A percentile compares a stretch with the other conserved stretches of the same genome.
Conservation (phyloP, 2,113 vertebrate genomes). For the Cettia cetti region DNA sequence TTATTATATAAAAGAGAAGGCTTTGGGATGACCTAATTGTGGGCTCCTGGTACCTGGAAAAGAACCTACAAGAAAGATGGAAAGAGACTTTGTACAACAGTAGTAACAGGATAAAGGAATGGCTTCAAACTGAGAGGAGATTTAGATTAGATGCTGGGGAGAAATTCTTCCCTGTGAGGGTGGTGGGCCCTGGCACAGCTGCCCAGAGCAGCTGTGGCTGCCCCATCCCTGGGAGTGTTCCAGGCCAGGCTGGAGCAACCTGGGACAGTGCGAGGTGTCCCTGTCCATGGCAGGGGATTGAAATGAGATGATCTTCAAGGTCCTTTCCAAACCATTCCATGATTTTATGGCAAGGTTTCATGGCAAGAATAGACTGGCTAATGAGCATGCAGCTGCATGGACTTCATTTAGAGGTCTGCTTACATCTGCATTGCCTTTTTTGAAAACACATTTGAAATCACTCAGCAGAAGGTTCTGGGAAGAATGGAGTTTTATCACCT, state of each 20-base stretch:
- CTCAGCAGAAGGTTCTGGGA: neutral
- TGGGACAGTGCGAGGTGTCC: rapidly evolving
- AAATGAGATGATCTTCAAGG: neutral
- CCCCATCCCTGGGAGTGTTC: neutral
- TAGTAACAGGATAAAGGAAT: rapidly evolving
- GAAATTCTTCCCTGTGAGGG: neutral
- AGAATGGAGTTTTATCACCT: neutral
- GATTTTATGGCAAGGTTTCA: neutral
- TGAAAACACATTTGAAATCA: neutral
- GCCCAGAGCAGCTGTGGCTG: neutral
- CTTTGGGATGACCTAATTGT: neutral
- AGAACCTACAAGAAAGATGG: neutral
- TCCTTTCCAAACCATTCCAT: neutral
- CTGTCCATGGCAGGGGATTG: rapidly evolving
- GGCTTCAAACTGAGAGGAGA: neutral
- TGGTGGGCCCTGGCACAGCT: rapidly evolving
- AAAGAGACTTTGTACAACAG: neutral
- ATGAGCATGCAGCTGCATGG: neutral
- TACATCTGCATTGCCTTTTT: neutral
- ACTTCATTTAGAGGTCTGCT: neutral
- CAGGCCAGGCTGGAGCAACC: neutral
- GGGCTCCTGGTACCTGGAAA: neutral
- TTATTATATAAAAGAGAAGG: neutral
- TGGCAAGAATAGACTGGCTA: neutral
- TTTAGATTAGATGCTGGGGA: neutral